These are phyloP conservation scores for Myanophis thanlyinensis DNA, from an alignment of 2,113 vertebrate genomes.

Conservation along the genomic window DNA sequence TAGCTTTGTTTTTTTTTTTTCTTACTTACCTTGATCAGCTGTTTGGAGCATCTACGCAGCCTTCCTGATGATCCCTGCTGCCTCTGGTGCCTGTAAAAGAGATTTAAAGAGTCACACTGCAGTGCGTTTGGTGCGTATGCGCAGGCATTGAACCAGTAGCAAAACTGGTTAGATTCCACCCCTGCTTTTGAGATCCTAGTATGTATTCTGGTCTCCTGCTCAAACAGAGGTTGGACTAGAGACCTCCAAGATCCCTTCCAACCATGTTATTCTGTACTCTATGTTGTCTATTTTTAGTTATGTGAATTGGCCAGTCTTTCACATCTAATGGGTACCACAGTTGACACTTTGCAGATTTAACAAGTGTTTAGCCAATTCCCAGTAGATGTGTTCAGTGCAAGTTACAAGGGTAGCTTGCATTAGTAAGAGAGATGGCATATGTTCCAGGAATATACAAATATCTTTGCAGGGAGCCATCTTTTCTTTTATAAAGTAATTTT, in stretches of 20 bases:
- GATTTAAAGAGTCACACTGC: no score
- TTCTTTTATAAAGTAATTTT: background rate
- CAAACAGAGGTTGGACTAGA: background rate
- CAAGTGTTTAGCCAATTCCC: background rate
- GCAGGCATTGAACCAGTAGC: no score
- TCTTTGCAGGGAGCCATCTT: background rate
- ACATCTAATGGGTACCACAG: background rate
- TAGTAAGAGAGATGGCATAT: background rate
- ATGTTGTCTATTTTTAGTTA: background rate
- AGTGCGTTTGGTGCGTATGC: no score
- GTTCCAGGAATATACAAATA: background rate
- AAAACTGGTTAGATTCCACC: no score
- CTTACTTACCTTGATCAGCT: no score
- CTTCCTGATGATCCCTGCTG: no score
- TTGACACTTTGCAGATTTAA: background rate
- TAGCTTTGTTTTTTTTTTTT: no score
- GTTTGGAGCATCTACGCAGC: no score
- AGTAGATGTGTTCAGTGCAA: background rate
- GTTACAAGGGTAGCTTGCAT: background rate
- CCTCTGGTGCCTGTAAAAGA: no score
- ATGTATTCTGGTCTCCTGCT: background rate
- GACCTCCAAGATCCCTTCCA: background rate
- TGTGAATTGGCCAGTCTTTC: background rate
- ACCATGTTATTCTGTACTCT: background rate
- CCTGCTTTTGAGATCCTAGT: no score